Evolutionary conservation across 1,140 invertebrate genomes (phyloP).

Genomic region (Caenorhabditis elegans): WBcel235 BX284605.5:10110501-10111000

Average conservation of each 20-base stretch:
- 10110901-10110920: background rate
- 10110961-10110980: constrained; percentile 1
- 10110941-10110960: background rate
- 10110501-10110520: background rate
- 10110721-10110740: too few relatives aligned
- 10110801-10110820: too few relatives aligned
- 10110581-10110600: constrained; percentile 15
- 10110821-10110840: too few relatives aligned
- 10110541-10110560: background rate
- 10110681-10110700: constrained; percentile 16
- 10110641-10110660: constrained; percentile 17
- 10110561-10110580: background rate
- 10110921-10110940: background rate
- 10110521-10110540: constrained; percentile 31
- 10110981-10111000: constrained; percentile 8
- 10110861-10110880: too few relatives aligned
- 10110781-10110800: too few relatives aligned
- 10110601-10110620: constrained; percentile 21
- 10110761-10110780: too few relatives aligned
- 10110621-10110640: constrained; percentile 21
- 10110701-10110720: too few relatives aligned
- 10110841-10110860: too few relatives aligned
- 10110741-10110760: too few relatives aligned
- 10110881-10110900: background rate
- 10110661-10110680: background rate